These are phyloP conservation scores for Poecilus cupreus DNA, from an alignment of 2,888 invertebrate species.

Conservation along the genomic window DNA sequence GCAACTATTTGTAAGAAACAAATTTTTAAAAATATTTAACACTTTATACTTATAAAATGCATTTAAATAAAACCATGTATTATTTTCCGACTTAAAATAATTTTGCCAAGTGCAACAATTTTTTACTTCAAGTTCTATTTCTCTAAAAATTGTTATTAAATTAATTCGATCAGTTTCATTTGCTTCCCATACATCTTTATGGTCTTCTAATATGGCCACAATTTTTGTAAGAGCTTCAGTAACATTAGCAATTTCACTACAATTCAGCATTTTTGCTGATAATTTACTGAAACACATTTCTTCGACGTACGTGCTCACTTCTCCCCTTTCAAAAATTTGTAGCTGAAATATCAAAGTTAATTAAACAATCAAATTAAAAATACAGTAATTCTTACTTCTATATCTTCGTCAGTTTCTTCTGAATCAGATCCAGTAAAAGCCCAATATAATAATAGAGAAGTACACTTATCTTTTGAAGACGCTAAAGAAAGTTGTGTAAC, in stretches of 20 bases:
- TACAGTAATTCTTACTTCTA: constrained; percentile 10
- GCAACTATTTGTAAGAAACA: too few relatives aligned
- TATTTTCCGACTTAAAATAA: neutral
- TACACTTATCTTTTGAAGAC: constrained; percentile 26
- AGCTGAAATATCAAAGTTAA: constrained; percentile 69
- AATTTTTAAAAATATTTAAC: constrained; percentile 13
- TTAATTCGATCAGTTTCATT: neutral
- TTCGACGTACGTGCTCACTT: constrained; percentile 78
- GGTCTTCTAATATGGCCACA: constrained; percentile 6
- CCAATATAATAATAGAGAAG: constrained; percentile 44
- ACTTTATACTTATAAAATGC: constrained; percentile 6
- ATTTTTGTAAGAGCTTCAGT: neutral
- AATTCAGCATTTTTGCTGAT: constrained; percentile 1
- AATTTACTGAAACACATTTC: constrained; percentile 66
- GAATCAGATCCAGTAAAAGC: constrained; percentile 59
- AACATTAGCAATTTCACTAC: neutral
- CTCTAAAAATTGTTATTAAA: neutral
- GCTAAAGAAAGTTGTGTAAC: constrained; percentile 44
- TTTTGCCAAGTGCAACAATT: neutral
- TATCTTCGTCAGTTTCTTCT: constrained; percentile 18
- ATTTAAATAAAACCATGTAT: neutral
- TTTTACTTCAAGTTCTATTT: neutral
- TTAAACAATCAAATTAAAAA: neutral
- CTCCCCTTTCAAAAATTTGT: constrained; percentile 77
- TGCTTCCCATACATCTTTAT: neutral